phyloP scores from a whole-genome alignment of 35 echinoderm and acorn worm species.

The Patiria miniata region DNA sequence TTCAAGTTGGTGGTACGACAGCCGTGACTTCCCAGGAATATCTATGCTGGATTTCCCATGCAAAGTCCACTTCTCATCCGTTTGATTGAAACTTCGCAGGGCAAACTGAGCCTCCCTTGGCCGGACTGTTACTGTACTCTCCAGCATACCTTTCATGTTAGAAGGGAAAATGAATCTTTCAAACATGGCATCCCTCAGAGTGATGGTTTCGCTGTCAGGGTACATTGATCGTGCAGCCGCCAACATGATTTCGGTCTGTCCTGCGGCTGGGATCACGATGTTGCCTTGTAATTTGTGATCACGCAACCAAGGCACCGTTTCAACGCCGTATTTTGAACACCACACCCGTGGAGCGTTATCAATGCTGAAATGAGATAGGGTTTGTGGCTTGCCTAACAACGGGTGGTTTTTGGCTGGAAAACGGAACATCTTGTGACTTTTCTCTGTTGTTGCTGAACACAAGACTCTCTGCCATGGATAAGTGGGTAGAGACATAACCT shows the following conservation, averaged over 20 bases:
- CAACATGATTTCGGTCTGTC: conserved; percentile 80
- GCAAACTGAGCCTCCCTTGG: conserved; percentile 78
- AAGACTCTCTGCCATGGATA: conserved; percentile 95
- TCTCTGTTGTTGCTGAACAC: conserved; percentile 74
- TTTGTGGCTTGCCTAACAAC: conserved; percentile 73
- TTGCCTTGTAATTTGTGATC: conserved; percentile 95
- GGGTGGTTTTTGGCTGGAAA: conserved; percentile 87
- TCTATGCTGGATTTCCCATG: conserved; percentile 84
- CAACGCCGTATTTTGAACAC: conserved; percentile 62
- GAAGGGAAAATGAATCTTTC: conserved; percentile 92
- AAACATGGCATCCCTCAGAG: conserved; percentile 79
- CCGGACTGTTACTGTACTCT: conserved; percentile 68
- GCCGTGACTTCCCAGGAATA: conserved; percentile 48
- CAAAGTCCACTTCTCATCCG: conserved; percentile 67
- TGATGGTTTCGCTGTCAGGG: conserved; percentile 51
- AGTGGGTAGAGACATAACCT: conserved; percentile 79
- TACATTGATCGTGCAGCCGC: conserved; percentile 60
- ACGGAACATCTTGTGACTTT: conserved; percentile 71
- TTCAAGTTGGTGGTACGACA: conserved; percentile 76
- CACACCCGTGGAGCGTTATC: conserved; percentile 81
- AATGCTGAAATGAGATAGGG: conserved; percentile 72
- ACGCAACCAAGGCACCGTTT: conserved; percentile 83
- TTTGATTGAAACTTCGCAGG: conserved; percentile 76
- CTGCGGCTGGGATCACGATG: conserved; percentile 93
- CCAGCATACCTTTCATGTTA: conserved; percentile 62